Evolutionary conservation across 2,113 vertebrate genomes (phyloP).

Genomic region (Colinus virginianus): DNA sequence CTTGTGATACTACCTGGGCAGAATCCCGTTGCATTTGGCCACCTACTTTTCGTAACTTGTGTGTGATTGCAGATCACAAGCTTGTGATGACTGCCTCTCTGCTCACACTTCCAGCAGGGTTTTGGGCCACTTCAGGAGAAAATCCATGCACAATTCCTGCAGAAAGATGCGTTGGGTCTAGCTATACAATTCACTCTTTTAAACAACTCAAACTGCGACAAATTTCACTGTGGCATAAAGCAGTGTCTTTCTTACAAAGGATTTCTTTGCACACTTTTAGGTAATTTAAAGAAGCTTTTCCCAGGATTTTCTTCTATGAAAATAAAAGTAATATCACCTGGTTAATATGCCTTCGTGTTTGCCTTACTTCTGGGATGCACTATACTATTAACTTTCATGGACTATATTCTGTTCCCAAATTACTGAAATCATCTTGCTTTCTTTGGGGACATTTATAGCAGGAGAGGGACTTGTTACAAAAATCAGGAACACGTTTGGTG

Average conservation of each 20-base stretch:
- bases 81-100: not conserved
- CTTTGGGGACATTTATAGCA: slow-evolving; percentile 46
- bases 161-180: not conserved
- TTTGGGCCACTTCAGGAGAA: not conserved
- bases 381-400: slow-evolving; percentile 58
- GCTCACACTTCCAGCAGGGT: not conserved
- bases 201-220: slow-evolving; percentile 42
- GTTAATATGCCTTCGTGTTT: slow-evolving; percentile 36
- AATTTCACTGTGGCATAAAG: slow-evolving; percentile 35
- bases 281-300: slow-evolving; percentile 49
- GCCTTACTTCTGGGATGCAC: slow-evolving; percentile 59
- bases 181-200: slow-evolving; percentile 11
- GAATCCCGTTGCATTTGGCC: slow-evolving; percentile 23
- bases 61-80: not conserved
- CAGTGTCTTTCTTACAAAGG: slow-evolving; percentile 26
- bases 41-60: slow-evolving; percentile 11
- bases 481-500: slow-evolving; percentile 1
- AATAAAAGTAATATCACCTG: slow-evolving; percentile 27
- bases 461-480: slow-evolving; percentile 48
- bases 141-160: not conserved
- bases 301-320: slow-evolving; percentile 36
- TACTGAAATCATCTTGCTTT: slow-evolving; percentile 14
- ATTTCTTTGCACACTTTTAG: slow-evolving; percentile 7
- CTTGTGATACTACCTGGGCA: slow-evolving; percentile 28
- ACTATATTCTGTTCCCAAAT: slow-evolving; percentile 29